These are phyloP conservation scores for Ceyx melanurus DNA, from an alignment of 2,113 vertebrate genomes.

Conservation along the genomic window DNA sequence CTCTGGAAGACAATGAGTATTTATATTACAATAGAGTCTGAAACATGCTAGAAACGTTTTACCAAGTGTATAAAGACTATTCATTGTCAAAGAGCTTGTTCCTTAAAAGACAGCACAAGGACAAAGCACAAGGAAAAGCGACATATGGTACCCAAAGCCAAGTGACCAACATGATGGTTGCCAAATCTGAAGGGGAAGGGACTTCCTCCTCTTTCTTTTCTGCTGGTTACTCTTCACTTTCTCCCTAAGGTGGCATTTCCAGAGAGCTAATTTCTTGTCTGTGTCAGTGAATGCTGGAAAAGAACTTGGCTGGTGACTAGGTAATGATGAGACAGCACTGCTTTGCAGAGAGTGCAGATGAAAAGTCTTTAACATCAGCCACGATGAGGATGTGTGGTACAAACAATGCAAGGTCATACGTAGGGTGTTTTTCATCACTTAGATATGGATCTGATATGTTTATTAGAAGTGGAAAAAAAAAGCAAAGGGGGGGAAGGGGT, in stretches of 20 bases:
- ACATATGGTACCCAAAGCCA: neutral
- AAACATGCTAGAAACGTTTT: conserved; percentile 15
- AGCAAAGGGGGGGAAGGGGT: neutral
- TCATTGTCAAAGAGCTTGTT: conserved; percentile 3
- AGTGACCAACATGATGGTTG: neutral
- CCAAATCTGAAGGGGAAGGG: neutral
- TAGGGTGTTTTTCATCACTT: neutral
- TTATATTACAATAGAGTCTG: conserved; percentile 1
- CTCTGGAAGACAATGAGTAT: neutral
- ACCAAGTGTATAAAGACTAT: neutral
- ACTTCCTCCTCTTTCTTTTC: neutral
- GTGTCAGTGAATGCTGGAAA: neutral
- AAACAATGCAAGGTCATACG: neutral
- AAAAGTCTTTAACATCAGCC: neutral
- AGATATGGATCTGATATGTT: conserved; percentile 13
- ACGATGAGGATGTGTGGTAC: neutral
- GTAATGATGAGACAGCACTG: neutral
- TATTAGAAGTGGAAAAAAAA: neutral
- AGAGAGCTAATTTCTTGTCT: neutral
- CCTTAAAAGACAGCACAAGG: neutral
- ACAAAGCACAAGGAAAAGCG: neutral
- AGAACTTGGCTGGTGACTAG: neutral
- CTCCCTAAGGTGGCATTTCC: neutral
- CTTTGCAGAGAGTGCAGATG: neutral
- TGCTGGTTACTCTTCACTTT: neutral